Evolutionary conservation across 2,113 vertebrate species (phyloP).

Genomic region (Nerophis lumbriciformis): DNA sequence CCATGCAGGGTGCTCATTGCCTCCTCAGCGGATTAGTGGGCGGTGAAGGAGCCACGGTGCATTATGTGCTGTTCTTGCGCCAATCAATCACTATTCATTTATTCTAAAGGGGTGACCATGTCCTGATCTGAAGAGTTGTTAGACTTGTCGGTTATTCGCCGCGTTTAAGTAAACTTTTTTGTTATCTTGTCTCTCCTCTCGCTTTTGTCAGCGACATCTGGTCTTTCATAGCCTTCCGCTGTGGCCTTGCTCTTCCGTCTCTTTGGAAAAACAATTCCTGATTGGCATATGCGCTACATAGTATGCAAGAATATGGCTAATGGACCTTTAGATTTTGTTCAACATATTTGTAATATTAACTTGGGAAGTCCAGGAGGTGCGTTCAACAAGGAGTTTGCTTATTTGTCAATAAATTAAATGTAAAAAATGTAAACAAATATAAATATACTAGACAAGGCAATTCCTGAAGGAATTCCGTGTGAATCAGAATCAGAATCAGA

Average conservation of each 20-base stretch:
- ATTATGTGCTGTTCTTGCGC: constrained; percentile 55
- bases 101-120: constrained; percentile 58
- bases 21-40: constrained; percentile 54
- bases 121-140: constrained; percentile 56
- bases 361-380: too few species aligned
- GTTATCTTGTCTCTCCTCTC: constrained; percentile 29
- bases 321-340: too few species aligned
- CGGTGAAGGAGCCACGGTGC: constrained; percentile 55
- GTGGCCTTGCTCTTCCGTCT: not conserved
- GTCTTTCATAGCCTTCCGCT: constrained; percentile 34
- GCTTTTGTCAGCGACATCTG: constrained; percentile 24
- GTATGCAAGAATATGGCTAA: not conserved
- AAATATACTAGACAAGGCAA: too few species aligned
- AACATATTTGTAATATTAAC: too few species aligned
- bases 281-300: too few species aligned
- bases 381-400: too few species aligned
- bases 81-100: constrained; percentile 71
- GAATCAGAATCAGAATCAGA: too few species aligned
- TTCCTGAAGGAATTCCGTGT: too few species aligned
- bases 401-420: too few species aligned
- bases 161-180: constrained; percentile 52
- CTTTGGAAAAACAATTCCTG: not conserved
- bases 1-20: constrained; percentile 30
- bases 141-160: constrained; percentile 46
- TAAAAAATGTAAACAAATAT: too few species aligned